Base-by-base conservation (phyloP, 1,140 invertebrate genomes). In the Antheraea mylitta region DNA sequence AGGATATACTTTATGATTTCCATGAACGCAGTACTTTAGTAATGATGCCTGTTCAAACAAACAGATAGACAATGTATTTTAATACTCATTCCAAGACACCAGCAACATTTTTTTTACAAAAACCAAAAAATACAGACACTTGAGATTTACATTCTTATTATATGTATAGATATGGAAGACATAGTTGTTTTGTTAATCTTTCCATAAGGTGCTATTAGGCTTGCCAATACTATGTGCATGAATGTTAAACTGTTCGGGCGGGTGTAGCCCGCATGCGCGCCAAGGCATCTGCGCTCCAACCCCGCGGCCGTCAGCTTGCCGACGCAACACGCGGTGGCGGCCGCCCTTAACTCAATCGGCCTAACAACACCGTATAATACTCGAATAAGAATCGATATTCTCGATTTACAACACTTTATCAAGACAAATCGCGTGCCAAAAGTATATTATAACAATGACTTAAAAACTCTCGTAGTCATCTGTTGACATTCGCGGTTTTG, bases 311-410 rank as follows among this genome's bases (percentile, higher is more conserved):
- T 68, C 79, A 83, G 80, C 79, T 72, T 72, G 66, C 69, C 72
- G 76, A 80, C 80, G 81, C 79, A 72, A 72, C 64, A 75, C 76
- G 73, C 79, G 77, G 79, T 81, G 79, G 68, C 82, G 85, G 86
- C 75, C 82, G 85, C 74, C 81, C 80, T 72, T 70, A 66, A 66
- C 67, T 68, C 71, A 18, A 67, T 67, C 67, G 66, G 75, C 73
- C 74, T 64, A 70, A 36, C 18, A 71, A 64, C 67, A 65, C 70
- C 65, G 69, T 70, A 75, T 70, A 66, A 22, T 22, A 78, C 69
- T 80, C 76, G 72, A 77, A 80, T 74, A 74, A 76, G 78, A 86
- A 89, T 87, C 84, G 81, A 90, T 89, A 87, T 53, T 71, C 70
- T 78, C 68, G 78, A 72, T 79, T 77, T 79, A 77, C 61, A 65